Conservation (phyloP, 2,888 invertebrate genomes). For the Microplitis deprimator region DNA sequence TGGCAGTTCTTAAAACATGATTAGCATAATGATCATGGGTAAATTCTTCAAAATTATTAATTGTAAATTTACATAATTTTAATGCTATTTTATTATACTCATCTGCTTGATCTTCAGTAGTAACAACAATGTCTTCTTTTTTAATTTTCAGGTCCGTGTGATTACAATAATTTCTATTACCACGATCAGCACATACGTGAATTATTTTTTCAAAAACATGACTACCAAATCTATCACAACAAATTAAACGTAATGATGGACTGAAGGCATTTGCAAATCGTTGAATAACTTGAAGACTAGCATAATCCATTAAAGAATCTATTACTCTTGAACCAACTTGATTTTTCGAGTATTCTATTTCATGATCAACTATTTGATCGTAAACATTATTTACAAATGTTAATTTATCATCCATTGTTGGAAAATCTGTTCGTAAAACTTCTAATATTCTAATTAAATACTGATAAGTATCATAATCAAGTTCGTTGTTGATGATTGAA, state of each 20-base stretch:
- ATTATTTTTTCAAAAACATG: constrained; percentile 84
- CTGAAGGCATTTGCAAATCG: constrained; percentile 77
- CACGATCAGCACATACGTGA: constrained; percentile 74
- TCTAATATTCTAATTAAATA: constrained; percentile 85
- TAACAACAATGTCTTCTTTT: constrained; percentile 45
- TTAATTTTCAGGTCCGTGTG: constrained; percentile 43
- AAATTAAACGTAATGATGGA: constrained; percentile 79
- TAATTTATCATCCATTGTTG: constrained; percentile 81
- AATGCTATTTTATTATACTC: constrained; percentile 78
- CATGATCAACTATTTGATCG: constrained; percentile 80
- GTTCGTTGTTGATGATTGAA: constrained; percentile 76
- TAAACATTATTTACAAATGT: constrained; percentile 84
- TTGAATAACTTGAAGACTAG: constrained; percentile 77
- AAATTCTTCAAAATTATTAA: constrained; percentile 90
- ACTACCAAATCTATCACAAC: constrained; percentile 84
- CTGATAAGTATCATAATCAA: constrained; percentile 82
- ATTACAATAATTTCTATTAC: constrained; percentile 70
- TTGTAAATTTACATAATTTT: constrained; percentile 81
- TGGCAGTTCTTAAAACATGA: constrained; percentile 81
- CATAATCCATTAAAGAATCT: constrained; percentile 82
- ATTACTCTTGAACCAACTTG: constrained; percentile 86
- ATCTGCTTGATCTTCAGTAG: constrained; percentile 60
- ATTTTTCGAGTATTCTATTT: constrained; percentile 82
- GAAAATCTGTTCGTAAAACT: constrained; percentile 78
- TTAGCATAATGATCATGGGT: constrained; percentile 84